Conservation (phyloP, 1,140 invertebrate species). For the Drosophila sturtevanti region DNA sequence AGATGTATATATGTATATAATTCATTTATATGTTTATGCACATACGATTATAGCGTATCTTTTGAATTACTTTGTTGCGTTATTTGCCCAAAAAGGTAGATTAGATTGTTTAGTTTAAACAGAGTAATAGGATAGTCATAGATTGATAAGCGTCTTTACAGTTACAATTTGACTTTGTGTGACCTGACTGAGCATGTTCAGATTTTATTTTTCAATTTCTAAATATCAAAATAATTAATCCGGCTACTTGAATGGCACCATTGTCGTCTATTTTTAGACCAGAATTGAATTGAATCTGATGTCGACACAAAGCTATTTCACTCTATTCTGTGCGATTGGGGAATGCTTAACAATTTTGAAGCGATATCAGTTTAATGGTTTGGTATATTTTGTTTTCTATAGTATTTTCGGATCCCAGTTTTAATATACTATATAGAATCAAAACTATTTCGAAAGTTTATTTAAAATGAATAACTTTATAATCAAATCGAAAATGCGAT, state of each 20-base stretch:
- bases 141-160: not conserved
- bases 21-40: not conserved
- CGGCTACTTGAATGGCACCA: not conserved
- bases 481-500: too few relatives aligned
- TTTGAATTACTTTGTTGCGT: constrained; percentile 14
- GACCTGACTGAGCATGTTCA: not conserved
- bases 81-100: constrained; percentile 15
- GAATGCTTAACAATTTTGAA: too few relatives aligned
- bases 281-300: too few relatives aligned
- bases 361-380: too few relatives aligned
- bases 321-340: too few relatives aligned
- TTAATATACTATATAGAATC: too few relatives aligned
- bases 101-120: constrained; percentile 27
- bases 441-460: too few relatives aligned
- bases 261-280: not conserved
- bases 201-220: not conserved
- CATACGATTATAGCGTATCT: not conserved
- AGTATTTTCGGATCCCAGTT: too few relatives aligned
- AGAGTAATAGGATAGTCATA: not conserved
- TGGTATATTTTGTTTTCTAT: too few relatives aligned
- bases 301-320: too few relatives aligned
- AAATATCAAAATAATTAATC: not conserved
- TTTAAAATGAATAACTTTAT: too few relatives aligned
- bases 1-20: too few relatives aligned
- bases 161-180: not conserved